phyloP scores from a whole-genome alignment of 2,113 vertebrate species.

The Acanthisitta chloris region DNA sequence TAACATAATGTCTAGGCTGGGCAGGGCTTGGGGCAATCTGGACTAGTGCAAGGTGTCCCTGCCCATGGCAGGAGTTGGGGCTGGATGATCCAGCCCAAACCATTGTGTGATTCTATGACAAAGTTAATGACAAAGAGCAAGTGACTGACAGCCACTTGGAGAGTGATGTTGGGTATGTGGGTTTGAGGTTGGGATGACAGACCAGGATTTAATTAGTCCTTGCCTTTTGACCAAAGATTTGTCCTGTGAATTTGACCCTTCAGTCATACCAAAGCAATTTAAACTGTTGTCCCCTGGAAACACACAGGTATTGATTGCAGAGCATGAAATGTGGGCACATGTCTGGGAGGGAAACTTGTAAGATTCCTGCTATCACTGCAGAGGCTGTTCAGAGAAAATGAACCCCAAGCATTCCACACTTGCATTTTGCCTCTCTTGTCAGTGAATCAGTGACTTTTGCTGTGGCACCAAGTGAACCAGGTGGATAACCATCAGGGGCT shows the following conservation, averaged over 20 bases:
- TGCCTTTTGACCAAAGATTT: neutral
- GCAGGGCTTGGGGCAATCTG: neutral
- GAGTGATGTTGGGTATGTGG: accelerated
- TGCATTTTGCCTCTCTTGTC: neutral
- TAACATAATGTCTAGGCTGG: accelerated
- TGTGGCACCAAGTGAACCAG: neutral
- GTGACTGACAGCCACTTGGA: neutral
- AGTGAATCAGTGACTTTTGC: neutral
- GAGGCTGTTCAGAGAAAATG: too few species aligned
- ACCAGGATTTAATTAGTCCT: neutral
- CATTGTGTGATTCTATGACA: neutral
- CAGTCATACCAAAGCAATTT: neutral
- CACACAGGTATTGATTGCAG: too few species aligned
- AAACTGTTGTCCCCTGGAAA: neutral
- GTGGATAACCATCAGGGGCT: neutral
- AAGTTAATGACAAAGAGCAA: neutral
- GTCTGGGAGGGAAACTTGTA: neutral
- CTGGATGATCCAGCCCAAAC: neutral
- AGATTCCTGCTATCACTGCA: neutral
- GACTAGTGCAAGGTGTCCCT: neutral
- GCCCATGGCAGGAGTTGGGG: neutral
- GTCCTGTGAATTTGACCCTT: neutral
- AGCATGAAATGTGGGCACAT: accelerated
- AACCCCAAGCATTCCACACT: neutral
- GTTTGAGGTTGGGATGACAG: neutral